Evolutionary conservation across 2,888 invertebrate species (phyloP).

Genomic region (Chrysolina americana): DNA sequence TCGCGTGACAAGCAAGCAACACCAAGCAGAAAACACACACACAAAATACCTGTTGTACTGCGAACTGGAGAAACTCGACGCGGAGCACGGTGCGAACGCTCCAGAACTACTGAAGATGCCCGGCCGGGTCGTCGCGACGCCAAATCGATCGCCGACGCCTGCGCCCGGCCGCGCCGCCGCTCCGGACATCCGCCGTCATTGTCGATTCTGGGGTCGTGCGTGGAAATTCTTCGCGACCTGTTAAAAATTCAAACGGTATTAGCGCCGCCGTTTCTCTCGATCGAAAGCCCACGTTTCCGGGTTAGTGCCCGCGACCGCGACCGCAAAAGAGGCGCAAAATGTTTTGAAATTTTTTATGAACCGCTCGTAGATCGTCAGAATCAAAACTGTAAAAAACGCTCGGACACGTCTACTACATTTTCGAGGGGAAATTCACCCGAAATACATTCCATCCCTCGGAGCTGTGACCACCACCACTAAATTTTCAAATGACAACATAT

Average conservation of each 20-base stretch:
- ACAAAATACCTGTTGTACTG: slow-evolving; percentile 66
- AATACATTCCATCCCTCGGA: no score
- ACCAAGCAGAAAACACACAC: slow-evolving; percentile 33
- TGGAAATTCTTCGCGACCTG: slow-evolving; percentile 8
- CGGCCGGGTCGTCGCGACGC: slow-evolving; percentile 73
- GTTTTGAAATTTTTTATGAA: no score
- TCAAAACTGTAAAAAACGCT: no score
- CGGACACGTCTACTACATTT: no score
- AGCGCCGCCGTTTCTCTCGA: neutral
- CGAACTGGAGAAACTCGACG: slow-evolving; percentile 45
- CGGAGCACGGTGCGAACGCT: slow-evolving; percentile 70
- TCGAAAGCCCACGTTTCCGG: slow-evolving; percentile 11
- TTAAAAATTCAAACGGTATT: slow-evolving; percentile 16
- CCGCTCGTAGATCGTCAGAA: no score
- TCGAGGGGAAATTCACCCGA: no score
- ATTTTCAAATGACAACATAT: no score
- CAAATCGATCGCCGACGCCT: slow-evolving; percentile 71
- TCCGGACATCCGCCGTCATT: slow-evolving; percentile 10
- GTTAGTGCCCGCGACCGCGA: slow-evolving; percentile 1
- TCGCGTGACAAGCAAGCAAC: slow-evolving; percentile 3
- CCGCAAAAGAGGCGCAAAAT: no score
- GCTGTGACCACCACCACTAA: no score
- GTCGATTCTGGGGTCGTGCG: slow-evolving; percentile 5
- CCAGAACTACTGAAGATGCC: slow-evolving; percentile 69
- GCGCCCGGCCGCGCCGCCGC: slow-evolving; percentile 56